Evolutionary conservation across 2,888 invertebrate genomes (phyloP), one percentile per base, ranked within the genome.

Genomic region (Monochamus alternatus): DNA sequence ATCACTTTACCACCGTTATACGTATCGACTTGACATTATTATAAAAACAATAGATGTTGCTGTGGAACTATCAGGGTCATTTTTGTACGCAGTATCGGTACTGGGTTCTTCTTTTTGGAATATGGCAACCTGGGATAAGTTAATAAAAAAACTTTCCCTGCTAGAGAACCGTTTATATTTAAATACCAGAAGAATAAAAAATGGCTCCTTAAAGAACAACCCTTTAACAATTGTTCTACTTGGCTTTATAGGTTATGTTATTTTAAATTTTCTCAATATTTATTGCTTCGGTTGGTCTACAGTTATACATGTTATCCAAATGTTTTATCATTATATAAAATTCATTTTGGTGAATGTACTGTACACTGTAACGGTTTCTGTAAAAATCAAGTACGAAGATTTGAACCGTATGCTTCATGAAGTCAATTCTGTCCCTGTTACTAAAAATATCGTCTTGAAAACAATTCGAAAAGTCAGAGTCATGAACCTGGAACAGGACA

Each of bases 51-150:
- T 59, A 10, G 22, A 59, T 10, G 10, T 12, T 12, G 31, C 22
- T 30, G 8, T 59, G 8, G 30, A 59, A 12, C 1, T 59, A 31
- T 31, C 59, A 9, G 31, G 60, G 0, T 38, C 32, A n/a, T 12
- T 12, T 60, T 32, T n/a, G 3, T 60, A 31, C 10, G 12, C 31
- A 2, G 5, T 60, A 38, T n/a, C 63, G 7, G 22, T 9, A 22
- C 9, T 44, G 31, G 52, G 65, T 9, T 22, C 65, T 14, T 14
- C 65, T 14, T 66, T 66, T 66, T 66, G 65, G 65, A 66, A 66
- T 14, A 47, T 66, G 51, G 9, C 1, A 2, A 52, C 51, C 9
- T 66, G 47, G 47, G 51, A 30, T 14, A 32, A 31, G 59, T 30
- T 59, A 22, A 59, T 59, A 3, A 12, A 59, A 59, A n/a, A 59